Evolutionary conservation across 2,797 vertebrate genomes (phyloP).

Genomic region (Acanthiza pusilla): DNA sequence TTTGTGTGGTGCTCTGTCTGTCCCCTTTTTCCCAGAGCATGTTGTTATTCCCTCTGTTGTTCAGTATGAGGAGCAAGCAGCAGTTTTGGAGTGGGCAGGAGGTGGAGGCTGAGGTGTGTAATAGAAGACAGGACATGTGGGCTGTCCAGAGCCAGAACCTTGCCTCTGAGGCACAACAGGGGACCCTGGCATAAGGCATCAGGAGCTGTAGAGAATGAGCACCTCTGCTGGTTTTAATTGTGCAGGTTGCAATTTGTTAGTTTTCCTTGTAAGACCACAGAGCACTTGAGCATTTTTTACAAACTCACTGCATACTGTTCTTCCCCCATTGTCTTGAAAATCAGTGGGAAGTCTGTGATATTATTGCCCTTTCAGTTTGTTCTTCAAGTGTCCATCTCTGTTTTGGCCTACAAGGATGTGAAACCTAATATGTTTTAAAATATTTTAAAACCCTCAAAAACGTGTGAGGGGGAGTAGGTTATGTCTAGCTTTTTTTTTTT

Average conservation of each 20-base stretch:
- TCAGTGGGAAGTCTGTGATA: background rate
- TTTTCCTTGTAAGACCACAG: background rate
- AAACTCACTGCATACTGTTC: background rate
- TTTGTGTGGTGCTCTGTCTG: background rate
- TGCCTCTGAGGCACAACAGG: background rate
- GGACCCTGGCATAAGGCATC: background rate
- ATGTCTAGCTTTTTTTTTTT: accelerated
- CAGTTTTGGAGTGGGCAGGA: too few relatives aligned
- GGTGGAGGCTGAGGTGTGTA: background rate
- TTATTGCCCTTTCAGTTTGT: background rate
- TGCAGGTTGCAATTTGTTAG: background rate
- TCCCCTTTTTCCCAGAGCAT: accelerated
- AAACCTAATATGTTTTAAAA: background rate
- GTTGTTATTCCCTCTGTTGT: background rate
- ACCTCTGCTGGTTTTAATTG: background rate
- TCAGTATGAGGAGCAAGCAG: background rate
- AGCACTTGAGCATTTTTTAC: too few relatives aligned
- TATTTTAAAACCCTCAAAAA: background rate
- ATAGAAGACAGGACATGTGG: background rate
- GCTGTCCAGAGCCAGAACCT: background rate
- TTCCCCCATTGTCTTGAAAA: background rate
- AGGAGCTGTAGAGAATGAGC: background rate
- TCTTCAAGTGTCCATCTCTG: background rate
- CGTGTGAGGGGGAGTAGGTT: background rate
- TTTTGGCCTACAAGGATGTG: background rate